Evolutionary conservation across 2,797 vertebrate genomes (phyloP).

Genomic region (Silurus lanzhouensis): DNA sequence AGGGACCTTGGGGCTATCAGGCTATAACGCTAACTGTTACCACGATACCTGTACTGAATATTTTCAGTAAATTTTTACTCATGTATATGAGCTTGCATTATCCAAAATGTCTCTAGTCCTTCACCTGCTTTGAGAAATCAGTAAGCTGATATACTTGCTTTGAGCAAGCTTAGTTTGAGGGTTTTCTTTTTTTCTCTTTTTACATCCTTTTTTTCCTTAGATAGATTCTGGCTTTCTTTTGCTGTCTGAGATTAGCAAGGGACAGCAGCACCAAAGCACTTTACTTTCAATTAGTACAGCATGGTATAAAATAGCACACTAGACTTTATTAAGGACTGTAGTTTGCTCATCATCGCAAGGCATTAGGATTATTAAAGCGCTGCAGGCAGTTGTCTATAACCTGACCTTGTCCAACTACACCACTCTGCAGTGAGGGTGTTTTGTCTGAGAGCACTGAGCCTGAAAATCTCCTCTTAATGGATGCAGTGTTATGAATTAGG

Average conservation of each 20-base stretch:
- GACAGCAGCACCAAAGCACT: constrained; percentile 37
- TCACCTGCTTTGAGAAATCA: neutral
- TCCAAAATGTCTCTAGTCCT: neutral
- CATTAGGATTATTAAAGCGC: constrained; percentile 63
- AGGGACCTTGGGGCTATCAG: neutral
- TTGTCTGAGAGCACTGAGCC: constrained; percentile 68
- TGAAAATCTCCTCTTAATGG: constrained; percentile 73
- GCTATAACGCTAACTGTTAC: neutral
- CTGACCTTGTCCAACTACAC: constrained; percentile 69
- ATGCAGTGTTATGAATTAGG: constrained; percentile 64
- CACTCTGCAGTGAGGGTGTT: constrained; percentile 66
- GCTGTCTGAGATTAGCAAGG: constrained; percentile 28
- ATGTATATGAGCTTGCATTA: neutral
- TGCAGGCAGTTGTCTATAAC: constrained; percentile 60
- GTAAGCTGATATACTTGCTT: neutral
- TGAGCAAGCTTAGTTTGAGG: neutral
- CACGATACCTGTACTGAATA: neutral
- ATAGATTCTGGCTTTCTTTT: neutral
- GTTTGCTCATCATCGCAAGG: constrained; percentile 58
- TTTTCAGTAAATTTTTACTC: neutral
- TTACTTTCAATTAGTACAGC: constrained; percentile 51
- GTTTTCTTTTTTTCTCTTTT: neutral
- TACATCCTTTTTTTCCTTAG: neutral
- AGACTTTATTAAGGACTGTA: constrained; percentile 55
- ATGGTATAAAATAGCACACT: constrained; percentile 50